Evolutionary conservation across 2,888 invertebrate genomes (phyloP).

Genomic region (Drosophila mimica): DNA sequence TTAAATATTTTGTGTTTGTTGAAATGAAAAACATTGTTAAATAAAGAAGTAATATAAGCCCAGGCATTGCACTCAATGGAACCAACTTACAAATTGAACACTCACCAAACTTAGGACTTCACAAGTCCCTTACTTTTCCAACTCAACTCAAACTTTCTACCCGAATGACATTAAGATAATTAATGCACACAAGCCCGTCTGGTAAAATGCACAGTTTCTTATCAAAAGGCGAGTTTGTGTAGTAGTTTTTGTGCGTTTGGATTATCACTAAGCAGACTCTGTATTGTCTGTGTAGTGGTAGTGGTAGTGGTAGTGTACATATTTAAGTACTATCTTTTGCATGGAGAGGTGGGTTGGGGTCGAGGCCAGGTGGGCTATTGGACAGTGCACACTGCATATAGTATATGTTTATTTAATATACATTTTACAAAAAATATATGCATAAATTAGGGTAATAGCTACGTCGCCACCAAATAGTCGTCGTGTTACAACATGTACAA

Average conservation of each 20-base stretch:
- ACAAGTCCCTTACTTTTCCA: neutral
- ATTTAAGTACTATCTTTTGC: neutral
- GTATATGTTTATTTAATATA: conserved; percentile 15
- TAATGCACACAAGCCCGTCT: neutral
- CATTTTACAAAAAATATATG: conserved; percentile 28
- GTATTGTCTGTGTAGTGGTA: neutral
- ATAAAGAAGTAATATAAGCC: neutral
- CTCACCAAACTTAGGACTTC: neutral
- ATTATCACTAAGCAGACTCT: neutral
- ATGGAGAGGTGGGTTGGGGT: neutral
- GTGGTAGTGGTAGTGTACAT: neutral
- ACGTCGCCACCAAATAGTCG: neutral
- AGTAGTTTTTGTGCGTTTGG: conserved; percentile 5
- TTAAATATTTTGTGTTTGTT: neutral
- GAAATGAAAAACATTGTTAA: neutral
- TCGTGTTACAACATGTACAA: neutral
- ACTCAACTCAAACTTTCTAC: neutral
- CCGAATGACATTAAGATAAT: neutral
- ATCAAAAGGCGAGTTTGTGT: conserved; percentile 9
- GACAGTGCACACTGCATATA: neutral
- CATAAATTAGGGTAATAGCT: neutral
- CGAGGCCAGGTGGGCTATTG: conserved; percentile 10
- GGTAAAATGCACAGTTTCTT: neutral
- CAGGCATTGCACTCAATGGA: neutral
- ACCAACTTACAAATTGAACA: neutral